Base-by-base conservation (phyloP, 2,113 vertebrate species). In the Hiodon alosoides region DNA sequence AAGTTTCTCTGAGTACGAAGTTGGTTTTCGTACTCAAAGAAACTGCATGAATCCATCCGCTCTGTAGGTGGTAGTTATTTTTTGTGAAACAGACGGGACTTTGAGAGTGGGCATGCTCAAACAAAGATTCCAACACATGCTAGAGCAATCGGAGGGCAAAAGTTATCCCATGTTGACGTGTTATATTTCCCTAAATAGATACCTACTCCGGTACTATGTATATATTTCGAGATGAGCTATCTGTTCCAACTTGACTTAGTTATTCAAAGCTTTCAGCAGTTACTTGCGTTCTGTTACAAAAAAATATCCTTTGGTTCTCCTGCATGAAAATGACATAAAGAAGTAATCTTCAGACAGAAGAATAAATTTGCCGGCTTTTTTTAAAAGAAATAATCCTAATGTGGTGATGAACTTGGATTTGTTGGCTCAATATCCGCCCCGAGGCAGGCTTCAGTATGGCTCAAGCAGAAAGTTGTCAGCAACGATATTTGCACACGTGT, bases 51-150 rank as follows among this genome's bases (percentile, higher is more conserved):
- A 68, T 68, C 53, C n/a, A 70, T 53, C 7, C 3, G 7, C n/a
- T 52, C 4, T 7, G 14, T 8, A 57, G 53, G 14, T 54, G 14
- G 50, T 16, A n/a, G n/a, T 17, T 69, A 69, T 55, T 55, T 31
- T 67, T 47, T 67, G 47, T 67, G 62, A 11, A 31, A 13, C 67
- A 69, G 51, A 48, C 54, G 61, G 31, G 51, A 67, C 54, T 7
- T 48, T 0, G 2, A 62, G 10, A 60, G 47, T 11, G 5, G 31
- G 48, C 13, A 4, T 14, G 48, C 4, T 67, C 4, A 46, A 8
- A 50, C n/a, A 71, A n/a, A 69, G 68, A 80, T 73, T 81, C 57
- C 65, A 78, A 74, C 72, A 55, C 79, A 51, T 79, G 16, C 47
- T 71, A 7, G 16, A 65, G 58, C 68, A 69, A 68, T 60, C 78